Base-by-base conservation (phyloP, 2,888 invertebrate genomes). In the Noctuana brunneofusca region DNA sequence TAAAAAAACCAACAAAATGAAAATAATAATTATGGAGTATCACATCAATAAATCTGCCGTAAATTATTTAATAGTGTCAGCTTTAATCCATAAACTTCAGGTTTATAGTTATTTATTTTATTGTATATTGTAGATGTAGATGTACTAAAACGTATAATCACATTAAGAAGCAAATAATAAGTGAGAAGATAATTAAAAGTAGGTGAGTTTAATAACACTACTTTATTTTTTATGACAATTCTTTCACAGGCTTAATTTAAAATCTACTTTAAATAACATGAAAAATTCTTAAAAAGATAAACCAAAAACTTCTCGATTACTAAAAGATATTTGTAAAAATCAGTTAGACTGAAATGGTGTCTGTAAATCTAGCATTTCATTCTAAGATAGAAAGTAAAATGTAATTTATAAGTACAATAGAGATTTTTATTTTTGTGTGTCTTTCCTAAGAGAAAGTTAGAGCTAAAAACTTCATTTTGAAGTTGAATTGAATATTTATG, bases 401-500 rank as follows among this genome's bases (percentile, higher is more conserved):
- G 6, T 41, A 16, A 41, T 41, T 12, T 41, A 0, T 14, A 8
- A 41, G 6, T 16, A 41, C 41, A 41, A 41, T 41, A 14, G 38
- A 38, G 14, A 16, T 14, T 38, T 16, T 38, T 38, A 16, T 38
- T 38, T 38, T 8, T 38, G 14, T 1, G 1, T 38, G 14, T 38
- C 38, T 38, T 38, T 38, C 6, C 9, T 11, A 20, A 46, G 46
- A 20, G 46, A 46, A 46, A 46, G 46, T 20, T 20, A 46, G 16
- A 41, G 6, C 14, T 41, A 16, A 18, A 41, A 16, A 41, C 41
- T 41, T 16, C 8, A 8, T 14, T 16, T 16, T n/a, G 20, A 46
- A 48, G 48, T 48, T 6, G 6, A 22, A 12, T 48, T 48, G 48
- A 43, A 56, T 56, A 56, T 46, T 56, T 56, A 56, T 46, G 20